Base-by-base conservation (phyloP, 1,140 invertebrate genomes). In the Macrobrachium rosenbergii region DNA sequence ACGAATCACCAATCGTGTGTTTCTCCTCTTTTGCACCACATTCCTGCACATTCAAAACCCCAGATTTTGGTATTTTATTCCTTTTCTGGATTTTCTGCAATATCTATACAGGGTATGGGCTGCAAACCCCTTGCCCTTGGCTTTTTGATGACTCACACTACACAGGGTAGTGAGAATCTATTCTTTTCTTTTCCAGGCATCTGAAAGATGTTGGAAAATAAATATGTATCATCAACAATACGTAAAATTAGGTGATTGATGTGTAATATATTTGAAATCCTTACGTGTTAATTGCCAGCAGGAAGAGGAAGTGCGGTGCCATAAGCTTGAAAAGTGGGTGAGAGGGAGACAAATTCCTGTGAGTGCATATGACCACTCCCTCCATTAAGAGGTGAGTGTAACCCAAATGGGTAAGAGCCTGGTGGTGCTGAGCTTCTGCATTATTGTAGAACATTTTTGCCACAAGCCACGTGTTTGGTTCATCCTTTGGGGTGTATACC, bases 401-500 rank as follows among this genome's bases (percentile, higher is more conserved):
- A 63, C 93, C 92, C 88, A 93, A 90, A 89, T 93, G 93, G 59
- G 93, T 93, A 23, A 92, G 89, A 43, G 92, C 91, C 84, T 93
- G 92, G 88, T 93, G 93, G 78, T 92, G 91, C 64, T 91, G 91
- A 10, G 93, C 93, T 88, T 93, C 93, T 11, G 92, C 92, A 83
- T 92, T 92, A 90, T 93, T 93, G 89, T 92, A 93, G 91, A 92
- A 93, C 92, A 93, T 93, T 90, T 93, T 93, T 5, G 93, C 93
- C 82, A 92, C 85, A 73, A 93, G 90, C 93, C 93, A 93, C 0
- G 92, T 92, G 84, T 92, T 91, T 11, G 90, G 90, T n/a, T 91
- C 91, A 88, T 93, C 93, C 63, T 90, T 91, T 0, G 92, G 93
- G 19, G 93, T 84, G 90, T 92, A 93, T 0, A 93, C 92, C 92